Base-by-base conservation (phyloP, 2,113 vertebrate species). In the Bungarus multicinctus region DNA sequence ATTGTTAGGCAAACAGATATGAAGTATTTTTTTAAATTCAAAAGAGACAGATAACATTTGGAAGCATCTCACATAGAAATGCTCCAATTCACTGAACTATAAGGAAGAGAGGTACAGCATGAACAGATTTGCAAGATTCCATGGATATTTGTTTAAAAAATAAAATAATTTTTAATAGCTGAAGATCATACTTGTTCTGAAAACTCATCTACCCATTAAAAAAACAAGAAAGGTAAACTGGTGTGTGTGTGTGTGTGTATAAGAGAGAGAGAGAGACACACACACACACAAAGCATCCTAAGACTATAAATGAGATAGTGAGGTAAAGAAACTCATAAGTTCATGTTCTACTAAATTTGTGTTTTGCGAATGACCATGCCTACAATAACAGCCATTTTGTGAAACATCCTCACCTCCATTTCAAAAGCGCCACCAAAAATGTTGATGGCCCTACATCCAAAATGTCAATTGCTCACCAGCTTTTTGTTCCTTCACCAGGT, bases 381-480 rank as follows among this genome's bases (percentile, higher is more conserved):
- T 34, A 20, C 69, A 81, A 8, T 39, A 81, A 7, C 69, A 81
- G 34, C 34, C 34, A 39, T 81, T 81, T 39, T 81, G 34, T 39
- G 69, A 81, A 81, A 81, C 34, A 39, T 39, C 18, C n/a, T 39
- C 60, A 74, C 64, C n/a, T 34, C 16, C 34, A 39, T 81, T 81
- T 81, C 34, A 81, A 81, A 81, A 39, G 34, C 22, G 34, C 69
- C 69, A 39, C 34, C 6, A 81, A 81, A 81, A 81, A 39, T 39
- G 69, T 81, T 81, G 69, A 39, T 39, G 60, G 34, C 34, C 14
- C 69, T 20, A 81, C n/a, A n/a, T 39, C 20, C 7, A 81, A 81
- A 39, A 81, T 39, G n/a, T 81, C 69, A 85, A 1, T 1, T 92
- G 22, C 97, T 95, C 89, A 99, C 99, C 98, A 0, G 98, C 99